phyloP scores from a whole-genome alignment of 2,888 invertebrate species.

The Synergus japonicus region DNA sequence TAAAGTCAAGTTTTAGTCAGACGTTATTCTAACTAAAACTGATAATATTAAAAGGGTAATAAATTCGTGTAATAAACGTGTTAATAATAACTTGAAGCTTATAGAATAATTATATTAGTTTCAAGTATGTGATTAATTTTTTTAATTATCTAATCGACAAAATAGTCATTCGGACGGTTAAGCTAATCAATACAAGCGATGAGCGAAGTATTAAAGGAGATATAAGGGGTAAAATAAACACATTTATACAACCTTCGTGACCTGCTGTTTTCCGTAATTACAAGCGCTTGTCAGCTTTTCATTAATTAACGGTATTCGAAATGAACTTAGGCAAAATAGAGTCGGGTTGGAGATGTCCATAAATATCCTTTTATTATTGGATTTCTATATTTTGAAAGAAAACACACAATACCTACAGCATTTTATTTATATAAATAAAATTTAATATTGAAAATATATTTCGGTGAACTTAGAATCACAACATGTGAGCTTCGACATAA shows the following conservation, averaged over 20 bases:
- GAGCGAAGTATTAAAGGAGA: background rate
- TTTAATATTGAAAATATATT: background rate
- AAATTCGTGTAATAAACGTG: background rate
- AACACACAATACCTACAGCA: no score
- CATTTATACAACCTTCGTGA: background rate
- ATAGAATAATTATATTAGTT: background rate
- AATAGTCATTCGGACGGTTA: background rate
- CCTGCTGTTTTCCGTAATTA: slow-evolving; percentile 50
- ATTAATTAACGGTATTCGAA: slow-evolving; percentile 62
- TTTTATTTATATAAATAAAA: background rate
- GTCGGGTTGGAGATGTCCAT: slow-evolving; percentile 49
- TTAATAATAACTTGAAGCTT: background rate
- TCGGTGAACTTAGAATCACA: background rate
- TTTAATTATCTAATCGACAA: background rate
- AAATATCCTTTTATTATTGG: slow-evolving; percentile 49
- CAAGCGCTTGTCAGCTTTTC: slow-evolving; percentile 49
- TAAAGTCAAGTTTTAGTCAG: background rate
- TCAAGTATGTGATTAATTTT: background rate
- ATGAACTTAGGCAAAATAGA: slow-evolving; percentile 59
- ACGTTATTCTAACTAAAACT: no score
- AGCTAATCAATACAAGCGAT: background rate
- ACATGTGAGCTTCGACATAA: slow-evolving; percentile 13
- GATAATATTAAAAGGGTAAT: background rate
- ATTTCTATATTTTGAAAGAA: background rate
- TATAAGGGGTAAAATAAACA: background rate